phyloP scores from a whole-genome alignment of 2,113 vertebrate genomes.

The Oncorhynchus gorbuscha region DNA sequence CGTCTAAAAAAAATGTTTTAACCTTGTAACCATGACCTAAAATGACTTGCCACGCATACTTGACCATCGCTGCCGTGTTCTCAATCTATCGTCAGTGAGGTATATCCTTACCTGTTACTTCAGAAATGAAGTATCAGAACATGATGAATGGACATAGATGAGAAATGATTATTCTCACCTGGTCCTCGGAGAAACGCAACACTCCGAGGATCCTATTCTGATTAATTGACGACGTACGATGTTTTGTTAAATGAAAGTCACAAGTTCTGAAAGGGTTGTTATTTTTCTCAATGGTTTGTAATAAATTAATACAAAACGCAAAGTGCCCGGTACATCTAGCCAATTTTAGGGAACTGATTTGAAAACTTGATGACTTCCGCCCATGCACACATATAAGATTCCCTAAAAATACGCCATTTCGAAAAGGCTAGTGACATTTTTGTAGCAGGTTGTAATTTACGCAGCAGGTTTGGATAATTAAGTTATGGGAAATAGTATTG shows the following conservation, averaged over 20 bases:
- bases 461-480: too few relatives aligned
- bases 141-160: constrained; percentile 11
- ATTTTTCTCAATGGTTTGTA: too few relatives aligned
- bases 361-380: too few relatives aligned
- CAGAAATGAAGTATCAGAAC: constrained; percentile 24
- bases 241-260: background rate
- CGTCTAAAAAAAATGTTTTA: background rate
- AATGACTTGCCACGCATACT: background rate
- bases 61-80: rapidly evolving
- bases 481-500: too few relatives aligned
- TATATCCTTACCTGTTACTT: rapidly evolving
- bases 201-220: constrained; percentile 11
- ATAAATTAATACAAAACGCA: too few relatives aligned
- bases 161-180: constrained; percentile 23
- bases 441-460: too few relatives aligned
- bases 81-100: rapidly evolving
- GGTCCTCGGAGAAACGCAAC: constrained; percentile 6
- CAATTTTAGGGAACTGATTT: too few relatives aligned
- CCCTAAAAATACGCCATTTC: too few relatives aligned
- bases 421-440: too few relatives aligned
- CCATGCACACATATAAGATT: too few relatives aligned
- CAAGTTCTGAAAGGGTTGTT: rapidly evolving
- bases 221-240: background rate
- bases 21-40: background rate
- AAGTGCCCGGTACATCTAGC: too few relatives aligned